Evolutionary conservation across 1,140 invertebrate genomes (phyloP), one percentile per base, ranked within the genome.

Genomic region (Pygmarrhopalites habei): DNA sequence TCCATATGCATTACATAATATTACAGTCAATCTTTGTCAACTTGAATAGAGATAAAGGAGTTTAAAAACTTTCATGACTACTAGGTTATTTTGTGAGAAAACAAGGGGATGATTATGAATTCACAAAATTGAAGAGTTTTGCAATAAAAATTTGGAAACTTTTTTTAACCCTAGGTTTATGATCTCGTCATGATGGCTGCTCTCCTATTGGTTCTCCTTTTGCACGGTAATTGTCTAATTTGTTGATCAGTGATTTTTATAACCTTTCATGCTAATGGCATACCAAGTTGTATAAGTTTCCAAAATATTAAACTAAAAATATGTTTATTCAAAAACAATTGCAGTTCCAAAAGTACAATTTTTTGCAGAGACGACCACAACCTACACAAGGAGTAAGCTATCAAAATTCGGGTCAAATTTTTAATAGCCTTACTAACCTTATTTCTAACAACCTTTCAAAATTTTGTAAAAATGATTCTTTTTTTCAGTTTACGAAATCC

Each of bases 131-230:
- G n/a, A n/a, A n/a, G n/a, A n/a, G n/a, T n/a, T n/a, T n/a, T n/a
- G n/a, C n/a, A n/a, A n/a, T n/a, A n/a, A n/a, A n/a, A n/a, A n/a
- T n/a, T n/a, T n/a, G n/a, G n/a, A n/a, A n/a, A n/a, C n/a, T 28
- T 28, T 23, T 12, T 49, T 49, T 14, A 15, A 25, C 28, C 28
- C 28, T 43, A 71, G 69, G 41, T 64, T 23, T 71, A 71, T 52
- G 69, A 71, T 58, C 55, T 71, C 25, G 29, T 68, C 15, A 62
- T 67, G 60, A 59, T 60, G 32, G 69, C 69, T 1, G 53, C 47
- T 1, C 58, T 71, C 15, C 47, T 68, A 10, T 61, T 71, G 17
- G 30, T 62, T 35, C 58, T 71, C 2, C 60, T 67, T 1, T 35
- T 71, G 12, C 46, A 61, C 25, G 57, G 67, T 30, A 65, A 65